A percentile compares a stretch with the other conserved stretches of the same genome.
Evolutionary conservation across 2,797 vertebrate species (phyloP).

Genomic region (Pseudochirops cupreus): DNA sequence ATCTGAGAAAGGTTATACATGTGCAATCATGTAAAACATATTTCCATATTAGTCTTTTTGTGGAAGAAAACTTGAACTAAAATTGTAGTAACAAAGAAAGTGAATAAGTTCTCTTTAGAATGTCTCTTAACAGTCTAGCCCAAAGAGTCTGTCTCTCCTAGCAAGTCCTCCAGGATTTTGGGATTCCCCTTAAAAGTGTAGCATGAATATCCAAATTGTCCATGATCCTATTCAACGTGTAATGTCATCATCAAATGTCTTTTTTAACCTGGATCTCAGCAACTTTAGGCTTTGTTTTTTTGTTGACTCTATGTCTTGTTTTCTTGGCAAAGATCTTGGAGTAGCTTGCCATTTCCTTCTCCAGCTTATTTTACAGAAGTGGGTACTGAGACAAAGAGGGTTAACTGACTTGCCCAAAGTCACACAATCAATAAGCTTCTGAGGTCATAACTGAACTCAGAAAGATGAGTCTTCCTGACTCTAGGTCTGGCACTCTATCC

Average conservation of each 20-base stretch:
- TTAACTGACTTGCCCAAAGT: not conserved
- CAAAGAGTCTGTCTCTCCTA: not conserved
- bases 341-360: not conserved
- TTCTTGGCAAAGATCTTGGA: not conserved
- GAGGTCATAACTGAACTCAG: not conserved
- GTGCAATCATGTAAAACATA: not conserved
- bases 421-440: not conserved
- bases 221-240: not conserved
- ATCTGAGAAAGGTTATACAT: not conserved
- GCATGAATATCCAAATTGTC: not conserved
- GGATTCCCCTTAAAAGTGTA: not conserved
- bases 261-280: not conserved
- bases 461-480: not conserved
- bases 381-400: not conserved
- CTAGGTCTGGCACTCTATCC: not conserved
- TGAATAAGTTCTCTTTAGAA: not conserved
- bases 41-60: not conserved
- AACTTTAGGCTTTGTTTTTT: not conserved
- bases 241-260: not conserved
- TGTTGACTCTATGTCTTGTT: not conserved
- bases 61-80: not conserved
- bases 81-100: not conserved
- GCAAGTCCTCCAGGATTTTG: not conserved
- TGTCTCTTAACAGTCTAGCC: not conserved
- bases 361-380: not conserved